Base-by-base conservation (phyloP, 2,113 vertebrate species). In the Corvus hawaiiensis region DNA sequence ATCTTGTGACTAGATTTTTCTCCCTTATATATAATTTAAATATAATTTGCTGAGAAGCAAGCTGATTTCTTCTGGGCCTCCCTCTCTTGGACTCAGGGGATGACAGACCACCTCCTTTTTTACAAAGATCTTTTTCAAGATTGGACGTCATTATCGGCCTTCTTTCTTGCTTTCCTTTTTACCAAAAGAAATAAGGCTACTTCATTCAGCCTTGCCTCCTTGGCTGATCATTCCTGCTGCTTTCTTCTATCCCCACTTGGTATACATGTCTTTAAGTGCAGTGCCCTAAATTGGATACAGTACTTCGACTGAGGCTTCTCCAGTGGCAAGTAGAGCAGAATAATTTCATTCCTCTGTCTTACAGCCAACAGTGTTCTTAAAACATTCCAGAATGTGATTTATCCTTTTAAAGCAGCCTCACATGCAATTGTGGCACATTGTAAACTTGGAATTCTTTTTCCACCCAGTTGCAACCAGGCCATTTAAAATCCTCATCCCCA, bases 261-360 rank as follows among this genome's bases (percentile, higher is more conserved):
- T 51, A 61, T 37, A 66, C 7, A 63, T 75, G 21, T 37, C 41
- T 93, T 84, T 79, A 85, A 95, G 23, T 69, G 67, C 58, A 66
- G 5, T 13, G 7, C 23, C 51, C 55, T 63, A 59, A 1, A 86
- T 7, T 62, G 55, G 37, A 71, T 46, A 43, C 37, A 66, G 24
- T 73, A 49, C 39, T 93, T 85, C 3, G 4, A 83, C 62, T 86
- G 79, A 93, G 76, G 52, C 44, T 90, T 78, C 83, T 93, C 30
- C 76, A 91, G 64, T 44, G 66, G 82, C 76, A 95, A 96, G 54
- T 92, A 97, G 91, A 92, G 94, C 94, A 97, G 96, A 96, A 95
- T 92, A 94, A 94, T 94, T 89, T 78, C 33, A 74, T 81, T 90
- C 33, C 69, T 81, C 73, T 94, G 83, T 75, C 66, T 93, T 90